A percentile compares a stretch with the other conserved stretches of the same genome.
Conservation (phyloP, 2,113 vertebrate genomes). For the Ellobius talpinus region DNA sequence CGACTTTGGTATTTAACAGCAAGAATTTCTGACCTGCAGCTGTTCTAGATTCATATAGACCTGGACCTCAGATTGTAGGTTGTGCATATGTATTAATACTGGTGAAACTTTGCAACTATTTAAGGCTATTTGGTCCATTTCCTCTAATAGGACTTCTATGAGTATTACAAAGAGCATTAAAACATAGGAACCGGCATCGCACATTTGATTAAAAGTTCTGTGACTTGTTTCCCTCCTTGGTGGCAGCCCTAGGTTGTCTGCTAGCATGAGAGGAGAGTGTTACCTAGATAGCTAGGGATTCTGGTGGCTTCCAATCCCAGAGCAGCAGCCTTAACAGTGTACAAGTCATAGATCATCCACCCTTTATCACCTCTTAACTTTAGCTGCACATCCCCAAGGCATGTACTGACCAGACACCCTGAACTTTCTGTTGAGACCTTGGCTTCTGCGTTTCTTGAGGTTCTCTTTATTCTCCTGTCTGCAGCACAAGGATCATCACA, state of each 20-base stretch:
- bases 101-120: not conserved
- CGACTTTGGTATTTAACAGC: not conserved
- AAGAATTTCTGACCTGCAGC: not conserved
- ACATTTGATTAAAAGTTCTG: not conserved
- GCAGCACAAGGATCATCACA: not conserved
- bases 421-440: constrained; percentile 32
- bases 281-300: not conserved
- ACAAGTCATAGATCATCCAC: accelerated
- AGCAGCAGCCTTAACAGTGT: not conserved
- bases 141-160: not conserved
- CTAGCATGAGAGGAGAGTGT: not conserved
- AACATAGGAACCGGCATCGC: not conserved
- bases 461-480: not conserved
- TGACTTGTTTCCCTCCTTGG: not conserved
- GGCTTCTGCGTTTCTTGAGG: not conserved
- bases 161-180: not conserved
- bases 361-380: not conserved
- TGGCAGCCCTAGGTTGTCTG: not conserved
- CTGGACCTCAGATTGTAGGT: not conserved
- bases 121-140: not conserved
- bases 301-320: not conserved
- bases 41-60: not conserved
- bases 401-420: not conserved
- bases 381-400: not conserved
- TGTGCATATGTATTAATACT: not conserved